phyloP scores from a whole-genome alignment of 2,113 vertebrate species.

The Xenopus borealis region DNA sequence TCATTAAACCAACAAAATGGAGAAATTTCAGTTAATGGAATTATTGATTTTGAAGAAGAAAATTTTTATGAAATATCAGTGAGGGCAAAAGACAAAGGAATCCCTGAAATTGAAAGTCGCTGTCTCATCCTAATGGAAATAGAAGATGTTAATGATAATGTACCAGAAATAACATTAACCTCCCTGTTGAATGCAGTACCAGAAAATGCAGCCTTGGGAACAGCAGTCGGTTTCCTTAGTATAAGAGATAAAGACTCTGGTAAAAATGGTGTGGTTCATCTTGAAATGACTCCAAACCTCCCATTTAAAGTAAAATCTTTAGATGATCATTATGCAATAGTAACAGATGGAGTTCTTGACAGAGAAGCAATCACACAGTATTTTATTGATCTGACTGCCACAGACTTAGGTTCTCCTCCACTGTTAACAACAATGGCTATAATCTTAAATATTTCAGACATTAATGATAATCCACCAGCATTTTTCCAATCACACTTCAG shows the following conservation, averaged over 20 bases:
- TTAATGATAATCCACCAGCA: slow-evolving; percentile 70
- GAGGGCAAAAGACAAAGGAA: slow-evolving; percentile 71
- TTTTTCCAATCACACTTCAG: slow-evolving; percentile 69
- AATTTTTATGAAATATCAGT: slow-evolving; percentile 68
- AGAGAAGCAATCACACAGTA: slow-evolving; percentile 61
- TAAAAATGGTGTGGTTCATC: slow-evolving; percentile 59
- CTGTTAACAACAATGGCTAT: slow-evolving; percentile 60
- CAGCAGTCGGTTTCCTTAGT: slow-evolving; percentile 65
- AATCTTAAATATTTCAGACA: slow-evolving; percentile 65
- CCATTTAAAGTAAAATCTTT: slow-evolving; percentile 62
- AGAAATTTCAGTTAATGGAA: slow-evolving; percentile 64
- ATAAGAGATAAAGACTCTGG: slow-evolving; percentile 69
- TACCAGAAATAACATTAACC: slow-evolving; percentile 67
- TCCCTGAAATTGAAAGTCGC: slow-evolving; percentile 61
- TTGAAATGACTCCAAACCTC: slow-evolving; percentile 37
- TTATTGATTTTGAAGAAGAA: slow-evolving; percentile 66
- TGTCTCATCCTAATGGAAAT: slow-evolving; percentile 73
- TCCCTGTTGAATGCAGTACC: slow-evolving; percentile 69
- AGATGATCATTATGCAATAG: slow-evolving; percentile 70
- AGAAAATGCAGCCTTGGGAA: slow-evolving; percentile 68
- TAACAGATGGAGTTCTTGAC: slow-evolving; percentile 64
- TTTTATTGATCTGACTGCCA: slow-evolving; percentile 67
- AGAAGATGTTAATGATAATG: slow-evolving; percentile 71
- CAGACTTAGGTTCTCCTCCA: slow-evolving; percentile 60
- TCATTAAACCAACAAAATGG: slow-evolving; percentile 59